Base-by-base conservation (phyloP, 2,888 invertebrate genomes). In the Drosophila helvetica region DNA sequence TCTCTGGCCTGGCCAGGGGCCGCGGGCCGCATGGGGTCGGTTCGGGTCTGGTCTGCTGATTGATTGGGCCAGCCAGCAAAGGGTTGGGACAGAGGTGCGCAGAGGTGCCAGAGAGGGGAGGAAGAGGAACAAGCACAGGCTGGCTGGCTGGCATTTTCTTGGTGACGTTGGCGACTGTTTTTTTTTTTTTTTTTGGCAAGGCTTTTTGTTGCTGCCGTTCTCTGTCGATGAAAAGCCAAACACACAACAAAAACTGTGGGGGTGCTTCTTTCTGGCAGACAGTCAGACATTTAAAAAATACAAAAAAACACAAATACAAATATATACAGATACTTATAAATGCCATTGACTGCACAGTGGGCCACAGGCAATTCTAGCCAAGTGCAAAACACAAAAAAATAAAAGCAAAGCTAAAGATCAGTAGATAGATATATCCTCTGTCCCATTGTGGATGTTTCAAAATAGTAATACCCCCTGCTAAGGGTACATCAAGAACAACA, bases 131-230 rank as follows among this genome's bases (percentile, higher is more conserved):
- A 38, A 15, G 33, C 12, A 38, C 5, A 33, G 33, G 33, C 33
- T 12, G 33, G 33, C 33, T 12, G 33, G 38, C 38, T 38, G 38
- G 69, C 51, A 52, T 71, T 65, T 64, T 64, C 57, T 33, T 53
- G 71, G 86, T 83, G 82, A 86, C 82, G 83, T 86, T 86, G 77
- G 60, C 67, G 86, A 73, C 79, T 5, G 22, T 22, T 22, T 22
- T 22, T 22, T 22, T 22, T 22, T 22, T 64, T 79, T 86, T 71
- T 80, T 71, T 80, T 78, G 67, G 67, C 64, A 67, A 67, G 66
- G 67, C 58, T 76, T 71, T 77, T 70, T 63, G 77, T 67, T 81
- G 62, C 71, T 30, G 72, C 69, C 70, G 72, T 74, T 67, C 79
- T 56, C 71, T 30, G 72, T 67, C 70, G 75, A 70, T 81, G 80